phyloP scores from a whole-genome alignment of 1,140 invertebrate species.

The Drosophila rhopaloa region DNA sequence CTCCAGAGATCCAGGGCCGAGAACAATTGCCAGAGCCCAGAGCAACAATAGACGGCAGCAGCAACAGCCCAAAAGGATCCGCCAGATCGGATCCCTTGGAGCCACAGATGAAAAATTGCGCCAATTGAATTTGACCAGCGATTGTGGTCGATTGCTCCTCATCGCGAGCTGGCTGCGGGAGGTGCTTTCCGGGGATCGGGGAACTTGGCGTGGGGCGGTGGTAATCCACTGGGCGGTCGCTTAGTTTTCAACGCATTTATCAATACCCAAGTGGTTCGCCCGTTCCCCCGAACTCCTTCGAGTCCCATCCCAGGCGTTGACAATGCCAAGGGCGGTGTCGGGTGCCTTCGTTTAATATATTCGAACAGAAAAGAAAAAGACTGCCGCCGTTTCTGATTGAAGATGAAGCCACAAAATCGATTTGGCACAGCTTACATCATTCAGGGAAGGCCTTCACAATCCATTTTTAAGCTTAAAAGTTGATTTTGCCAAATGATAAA shows the following conservation, averaged over 20 bases:
- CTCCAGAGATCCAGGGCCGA: slow-evolving; percentile 39
- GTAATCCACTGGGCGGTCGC: slow-evolving; percentile 79
- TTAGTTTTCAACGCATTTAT: slow-evolving; percentile 83
- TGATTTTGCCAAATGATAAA: not conserved
- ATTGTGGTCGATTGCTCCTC: slow-evolving; percentile 62
- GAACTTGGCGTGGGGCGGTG: slow-evolving; percentile 9
- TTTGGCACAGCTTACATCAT: slow-evolving; percentile 48
- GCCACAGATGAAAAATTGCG: slow-evolving; percentile 79
- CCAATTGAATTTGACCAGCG: slow-evolving; percentile 81
- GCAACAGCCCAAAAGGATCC: slow-evolving; percentile 45
- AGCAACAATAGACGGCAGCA: slow-evolving; percentile 67
- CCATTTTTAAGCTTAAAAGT: not conserved
- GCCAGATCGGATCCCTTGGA: slow-evolving; percentile 66
- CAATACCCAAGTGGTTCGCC: slow-evolving; percentile 73
- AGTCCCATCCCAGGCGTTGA: slow-evolving; percentile 56
- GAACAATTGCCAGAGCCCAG: slow-evolving; percentile 43
- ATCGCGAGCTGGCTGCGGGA: slow-evolving; percentile 32
- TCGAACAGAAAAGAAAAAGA: slow-evolving; percentile 23
- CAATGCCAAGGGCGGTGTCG: slow-evolving; percentile 60
- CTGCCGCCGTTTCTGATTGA: slow-evolving; percentile 48
- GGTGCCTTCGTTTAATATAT: slow-evolving; percentile 35
- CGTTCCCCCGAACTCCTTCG: slow-evolving; percentile 5
- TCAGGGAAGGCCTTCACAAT: not conserved
- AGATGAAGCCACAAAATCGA: slow-evolving; percentile 51
- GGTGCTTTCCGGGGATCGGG: slow-evolving; percentile 13